Evolutionary conservation across 2,113 vertebrate species (phyloP).

Genomic region (Lepus timidus): DNA sequence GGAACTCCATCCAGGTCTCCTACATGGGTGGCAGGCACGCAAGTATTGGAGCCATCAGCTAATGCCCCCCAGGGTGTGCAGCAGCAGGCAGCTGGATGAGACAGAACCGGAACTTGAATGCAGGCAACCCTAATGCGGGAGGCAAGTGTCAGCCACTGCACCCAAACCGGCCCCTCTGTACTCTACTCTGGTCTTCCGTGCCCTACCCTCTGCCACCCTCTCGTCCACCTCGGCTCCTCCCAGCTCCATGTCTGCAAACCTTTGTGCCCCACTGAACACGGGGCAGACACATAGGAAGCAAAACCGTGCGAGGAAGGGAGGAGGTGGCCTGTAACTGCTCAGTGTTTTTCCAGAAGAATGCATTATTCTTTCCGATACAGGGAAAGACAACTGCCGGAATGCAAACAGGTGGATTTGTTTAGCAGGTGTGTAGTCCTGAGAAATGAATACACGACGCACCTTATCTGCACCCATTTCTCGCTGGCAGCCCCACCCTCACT

Average conservation of each 20-base stretch:
- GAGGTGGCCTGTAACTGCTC: neutral
- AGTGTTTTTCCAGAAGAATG: slow-evolving; percentile 5
- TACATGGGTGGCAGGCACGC: too few relatives aligned
- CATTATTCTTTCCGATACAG: neutral
- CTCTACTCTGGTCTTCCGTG: neutral
- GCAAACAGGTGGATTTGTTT: slow-evolving; percentile 25
- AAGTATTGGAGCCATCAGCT: too few relatives aligned
- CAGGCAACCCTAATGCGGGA: too few relatives aligned
- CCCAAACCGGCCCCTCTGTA: neutral
- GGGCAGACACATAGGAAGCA: neutral
- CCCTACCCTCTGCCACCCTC: neutral
- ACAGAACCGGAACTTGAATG: too few relatives aligned
- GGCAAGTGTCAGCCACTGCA: too few relatives aligned
- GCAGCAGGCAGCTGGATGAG: too few relatives aligned
- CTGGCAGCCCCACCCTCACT: neutral
- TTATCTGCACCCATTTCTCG: neutral
- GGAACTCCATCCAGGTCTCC: too few relatives aligned
- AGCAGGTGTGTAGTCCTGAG: neutral
- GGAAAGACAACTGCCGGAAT: neutral
- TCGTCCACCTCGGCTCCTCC: neutral
- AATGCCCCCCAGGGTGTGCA: too few relatives aligned
- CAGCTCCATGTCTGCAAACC: neutral
- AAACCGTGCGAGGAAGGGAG: neutral
- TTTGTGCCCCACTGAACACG: fast-evolving
- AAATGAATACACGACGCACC: neutral